phyloP scores from a whole-genome alignment of 2,888 invertebrate species.

The Meteorus colon region DNA sequence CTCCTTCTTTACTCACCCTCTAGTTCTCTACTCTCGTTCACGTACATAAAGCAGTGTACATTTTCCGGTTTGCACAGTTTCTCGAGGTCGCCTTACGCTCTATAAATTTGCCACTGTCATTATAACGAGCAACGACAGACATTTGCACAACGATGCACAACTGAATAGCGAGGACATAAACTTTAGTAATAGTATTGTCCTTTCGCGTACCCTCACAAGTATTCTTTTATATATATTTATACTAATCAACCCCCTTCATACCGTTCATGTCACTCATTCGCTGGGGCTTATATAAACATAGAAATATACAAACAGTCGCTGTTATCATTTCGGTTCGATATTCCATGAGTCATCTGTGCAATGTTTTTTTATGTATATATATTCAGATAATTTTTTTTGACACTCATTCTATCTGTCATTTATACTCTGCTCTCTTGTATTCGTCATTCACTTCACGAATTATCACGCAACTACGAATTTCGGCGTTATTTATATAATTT shows the following conservation, averaged over 20 bases:
- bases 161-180: conserved; percentile 18
- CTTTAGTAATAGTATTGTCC: conserved; percentile 10
- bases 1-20: conserved; percentile 32
- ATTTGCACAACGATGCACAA: background rate
- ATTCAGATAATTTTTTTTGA: conserved; percentile 42
- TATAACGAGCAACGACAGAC: conserved; percentile 18
- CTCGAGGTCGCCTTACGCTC: conserved; percentile 15
- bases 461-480: conserved; percentile 24
- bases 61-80: conserved; percentile 28
- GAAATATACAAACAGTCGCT: conserved; percentile 70
- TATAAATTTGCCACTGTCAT: conserved; percentile 21
- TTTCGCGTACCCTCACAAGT: conserved; percentile 10
- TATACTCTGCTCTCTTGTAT: conserved; percentile 12
- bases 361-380: conserved; percentile 11
- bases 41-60: conserved; percentile 2
- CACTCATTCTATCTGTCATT: background rate
- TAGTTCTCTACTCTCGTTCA: background rate
- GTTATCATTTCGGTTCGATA: conserved; percentile 46
- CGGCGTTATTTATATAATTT: conserved; percentile 29
- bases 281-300: conserved; percentile 68
- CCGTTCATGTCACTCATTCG: conserved; percentile 52
- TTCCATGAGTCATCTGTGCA: conserved; percentile 27
- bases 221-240: conserved; percentile 42
- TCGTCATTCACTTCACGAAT: conserved; percentile 24
- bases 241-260: conserved; percentile 50